Percentiles rank a stretch among this genome's conserved stretches.
Conservation (phyloP, 2,888 invertebrate species). For the Aleiodes alternator region DNA sequence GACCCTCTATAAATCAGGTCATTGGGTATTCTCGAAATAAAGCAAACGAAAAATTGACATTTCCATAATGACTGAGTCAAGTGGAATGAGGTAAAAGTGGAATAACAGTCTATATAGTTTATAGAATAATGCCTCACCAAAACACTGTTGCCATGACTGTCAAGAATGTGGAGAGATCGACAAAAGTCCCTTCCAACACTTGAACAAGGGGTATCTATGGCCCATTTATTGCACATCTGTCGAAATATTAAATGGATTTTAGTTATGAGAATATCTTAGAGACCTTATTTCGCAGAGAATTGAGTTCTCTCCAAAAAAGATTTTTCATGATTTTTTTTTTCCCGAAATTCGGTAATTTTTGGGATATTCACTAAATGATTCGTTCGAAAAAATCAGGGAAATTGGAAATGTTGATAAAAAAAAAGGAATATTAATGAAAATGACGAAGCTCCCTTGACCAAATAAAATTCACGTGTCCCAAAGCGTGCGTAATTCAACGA, state of each 20-base stretch:
- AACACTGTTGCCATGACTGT: constrained; percentile 80
- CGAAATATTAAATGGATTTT: too few species aligned
- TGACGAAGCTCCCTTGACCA: too few species aligned
- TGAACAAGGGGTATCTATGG: constrained; percentile 80
- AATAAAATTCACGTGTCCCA: too few species aligned
- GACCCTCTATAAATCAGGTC: constrained; percentile 12
- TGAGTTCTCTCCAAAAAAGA: background rate
- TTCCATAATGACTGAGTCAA: constrained; percentile 14
- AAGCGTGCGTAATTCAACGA: too few species aligned
- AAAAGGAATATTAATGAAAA: too few species aligned
- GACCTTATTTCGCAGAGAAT: background rate
- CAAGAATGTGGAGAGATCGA: constrained; percentile 81
- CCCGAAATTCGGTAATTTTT: too few species aligned
- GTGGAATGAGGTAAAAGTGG: background rate
- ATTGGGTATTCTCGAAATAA: constrained; percentile 22
- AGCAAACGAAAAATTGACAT: constrained; percentile 24
- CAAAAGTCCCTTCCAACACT: constrained; percentile 80
- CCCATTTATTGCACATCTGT: constrained; percentile 80
- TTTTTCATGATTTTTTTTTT: too few species aligned
- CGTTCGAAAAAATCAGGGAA: too few species aligned
- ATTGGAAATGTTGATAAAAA: too few species aligned
- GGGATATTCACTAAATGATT: too few species aligned
- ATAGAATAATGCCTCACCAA: constrained; percentile 70
- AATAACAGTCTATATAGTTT: background rate
- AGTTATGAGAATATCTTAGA: too few species aligned